phyloP scores from a whole-genome alignment of 2,113 vertebrate species.

The Dipodomys spectabilis region DNA sequence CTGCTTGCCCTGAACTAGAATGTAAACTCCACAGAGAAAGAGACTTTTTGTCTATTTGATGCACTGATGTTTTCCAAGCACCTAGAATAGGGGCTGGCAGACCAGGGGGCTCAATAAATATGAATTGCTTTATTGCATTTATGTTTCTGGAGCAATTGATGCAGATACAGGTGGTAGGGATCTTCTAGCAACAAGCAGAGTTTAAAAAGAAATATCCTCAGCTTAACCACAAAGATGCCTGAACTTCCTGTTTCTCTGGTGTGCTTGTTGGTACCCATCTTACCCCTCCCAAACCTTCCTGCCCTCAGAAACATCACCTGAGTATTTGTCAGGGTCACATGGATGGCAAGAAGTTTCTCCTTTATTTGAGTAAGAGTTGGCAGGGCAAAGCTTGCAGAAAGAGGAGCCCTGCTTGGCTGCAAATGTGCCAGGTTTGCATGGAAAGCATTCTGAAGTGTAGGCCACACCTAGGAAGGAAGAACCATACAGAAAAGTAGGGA shows the following conservation, averaged over 20 bases:
- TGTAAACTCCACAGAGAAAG: too few species aligned
- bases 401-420: constrained; percentile 89
- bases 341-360: constrained; percentile 92
- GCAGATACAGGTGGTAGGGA: too few species aligned
- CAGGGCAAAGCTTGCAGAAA: constrained; percentile 89
- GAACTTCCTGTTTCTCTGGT: background rate
- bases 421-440: constrained; percentile 95
- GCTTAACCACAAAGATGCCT: background rate
- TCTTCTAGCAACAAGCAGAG: background rate
- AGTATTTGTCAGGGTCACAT: constrained; percentile 89
- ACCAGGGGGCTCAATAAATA: too few species aligned
- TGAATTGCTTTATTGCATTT: too few species aligned
- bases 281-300: background rate
- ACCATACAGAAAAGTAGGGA: background rate
- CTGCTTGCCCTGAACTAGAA: too few species aligned
- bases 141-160: too few species aligned
- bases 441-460: constrained; percentile 97
- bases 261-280: background rate
- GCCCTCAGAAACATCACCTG: constrained; percentile 86
- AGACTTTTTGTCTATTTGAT: too few species aligned
- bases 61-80: too few species aligned
- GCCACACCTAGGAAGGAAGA: constrained; percentile 89
- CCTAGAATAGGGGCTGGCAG: too few species aligned
- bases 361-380: constrained; percentile 91
- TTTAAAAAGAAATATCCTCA: background rate